Percentiles rank a stretch among this genome's conserved stretches.
These are phyloP conservation scores for Myrmecobius fasciatus DNA, from an alignment of 2,113 vertebrate genomes.

Conservation along the genomic window DNA sequence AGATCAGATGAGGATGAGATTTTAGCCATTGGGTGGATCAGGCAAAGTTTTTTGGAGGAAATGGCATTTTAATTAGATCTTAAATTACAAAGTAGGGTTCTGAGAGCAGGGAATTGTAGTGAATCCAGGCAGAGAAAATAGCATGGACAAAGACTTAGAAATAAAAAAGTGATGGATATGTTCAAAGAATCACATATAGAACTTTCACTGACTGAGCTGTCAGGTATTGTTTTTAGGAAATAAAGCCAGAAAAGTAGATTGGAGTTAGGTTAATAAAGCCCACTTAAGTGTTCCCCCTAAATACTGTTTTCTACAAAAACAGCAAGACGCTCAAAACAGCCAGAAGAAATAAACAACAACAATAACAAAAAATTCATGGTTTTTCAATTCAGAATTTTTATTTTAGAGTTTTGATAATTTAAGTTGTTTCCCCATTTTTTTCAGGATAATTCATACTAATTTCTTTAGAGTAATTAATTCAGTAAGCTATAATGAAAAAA, in stretches of 20 bases:
- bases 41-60: background rate
- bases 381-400: background rate
- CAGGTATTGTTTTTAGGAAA: background rate
- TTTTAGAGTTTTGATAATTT: background rate
- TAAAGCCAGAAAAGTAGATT: background rate
- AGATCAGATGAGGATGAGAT: background rate
- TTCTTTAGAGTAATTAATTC: background rate
- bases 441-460: background rate
- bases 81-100: background rate
- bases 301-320: background rate
- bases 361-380: background rate
- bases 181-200: background rate
- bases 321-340: background rate
- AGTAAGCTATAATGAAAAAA: constrained; percentile 17
- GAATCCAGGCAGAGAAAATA: background rate
- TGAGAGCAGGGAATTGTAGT: background rate
- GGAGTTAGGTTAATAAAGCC: background rate
- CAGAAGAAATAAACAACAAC: background rate
- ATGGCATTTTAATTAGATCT: background rate
- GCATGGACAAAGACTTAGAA: constrained; percentile 11
- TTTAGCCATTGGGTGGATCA: background rate
- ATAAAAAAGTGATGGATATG: background rate
- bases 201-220: background rate
- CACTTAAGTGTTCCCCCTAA: background rate
- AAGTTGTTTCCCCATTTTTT: background rate